A percentile compares a stretch with the other conserved stretches of the same genome.
These are phyloP conservation scores for Phrynocephalus guinanensis DNA, from an alignment of 2,797 vertebrate species.

Conservation along the genomic window DNA sequence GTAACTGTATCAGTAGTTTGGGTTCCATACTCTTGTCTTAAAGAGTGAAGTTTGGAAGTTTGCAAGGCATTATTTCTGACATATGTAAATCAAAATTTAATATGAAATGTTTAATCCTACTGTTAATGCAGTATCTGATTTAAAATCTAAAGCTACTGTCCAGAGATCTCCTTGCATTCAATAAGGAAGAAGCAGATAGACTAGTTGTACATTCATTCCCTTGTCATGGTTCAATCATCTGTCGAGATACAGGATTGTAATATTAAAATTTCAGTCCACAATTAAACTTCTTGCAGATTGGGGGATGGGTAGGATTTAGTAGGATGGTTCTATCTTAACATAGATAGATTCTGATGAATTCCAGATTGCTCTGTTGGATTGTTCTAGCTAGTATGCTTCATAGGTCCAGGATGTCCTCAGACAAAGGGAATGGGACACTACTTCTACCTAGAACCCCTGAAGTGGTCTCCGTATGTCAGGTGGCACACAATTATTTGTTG, in stretches of 20 bases:
- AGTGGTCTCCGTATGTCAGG: no score
- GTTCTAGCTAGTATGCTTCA: background rate
- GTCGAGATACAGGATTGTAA: background rate
- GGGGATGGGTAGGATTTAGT: background rate
- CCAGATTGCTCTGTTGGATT: background rate
- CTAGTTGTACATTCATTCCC: background rate
- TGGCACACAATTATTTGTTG: no score
- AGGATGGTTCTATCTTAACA: no score
- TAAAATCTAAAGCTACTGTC: background rate
- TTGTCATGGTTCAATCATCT: background rate
- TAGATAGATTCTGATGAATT: background rate
- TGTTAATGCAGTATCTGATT: constrained; percentile 29
- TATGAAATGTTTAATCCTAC: constrained; percentile 48
- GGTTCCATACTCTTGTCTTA: constrained; percentile 54
- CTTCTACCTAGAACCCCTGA: no score
- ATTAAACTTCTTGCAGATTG: background rate
- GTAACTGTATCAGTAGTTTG: constrained; percentile 29
- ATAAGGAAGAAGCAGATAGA: background rate
- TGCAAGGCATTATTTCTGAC: constrained; percentile 37
- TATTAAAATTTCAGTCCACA: background rate
- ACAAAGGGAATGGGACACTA: no score
- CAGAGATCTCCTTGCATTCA: background rate
- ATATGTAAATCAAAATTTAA: constrained; percentile 62
- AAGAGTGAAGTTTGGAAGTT: constrained; percentile 47
- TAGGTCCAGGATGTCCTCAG: no score